A percentile compares a stretch with the other conserved stretches of the same genome.
Evolutionary conservation across 2,888 invertebrate genomes (phyloP).

Genomic region (Stenolophus ochropezus): DNA sequence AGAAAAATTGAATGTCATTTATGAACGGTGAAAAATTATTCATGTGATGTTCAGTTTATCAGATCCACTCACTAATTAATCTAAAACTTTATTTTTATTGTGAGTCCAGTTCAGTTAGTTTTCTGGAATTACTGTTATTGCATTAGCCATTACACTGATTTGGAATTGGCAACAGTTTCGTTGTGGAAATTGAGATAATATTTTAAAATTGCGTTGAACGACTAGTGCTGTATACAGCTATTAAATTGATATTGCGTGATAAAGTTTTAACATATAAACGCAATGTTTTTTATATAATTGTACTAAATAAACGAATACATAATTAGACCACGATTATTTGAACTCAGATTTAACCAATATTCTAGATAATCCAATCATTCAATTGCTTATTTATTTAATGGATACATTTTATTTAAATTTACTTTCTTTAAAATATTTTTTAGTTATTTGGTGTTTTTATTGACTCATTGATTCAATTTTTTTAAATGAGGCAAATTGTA

Average conservation of each 20-base stretch:
- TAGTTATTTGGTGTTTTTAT: too few relatives aligned
- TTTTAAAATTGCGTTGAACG: neutral
- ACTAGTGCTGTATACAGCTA: neutral
- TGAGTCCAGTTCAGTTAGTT: neutral
- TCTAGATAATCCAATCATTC: too few relatives aligned
- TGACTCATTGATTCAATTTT: too few relatives aligned
- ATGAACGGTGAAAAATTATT: slow-evolving; percentile 55
- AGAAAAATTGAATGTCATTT: slow-evolving; percentile 58
- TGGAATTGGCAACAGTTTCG: neutral
- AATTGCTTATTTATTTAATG: too few relatives aligned
- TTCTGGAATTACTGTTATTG: slow-evolving; percentile 14
- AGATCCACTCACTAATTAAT: slow-evolving; percentile 27
- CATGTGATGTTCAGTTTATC: slow-evolving; percentile 26
- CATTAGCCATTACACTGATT: slow-evolving; percentile 4
- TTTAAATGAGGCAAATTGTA: too few relatives aligned
- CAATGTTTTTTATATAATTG: neutral
- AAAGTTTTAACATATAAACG: neutral
- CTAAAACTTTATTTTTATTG: slow-evolving; percentile 41
- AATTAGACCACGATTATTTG: too few relatives aligned
- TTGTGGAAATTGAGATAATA: neutral
- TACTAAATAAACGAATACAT: neutral
- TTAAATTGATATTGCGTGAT: neutral
- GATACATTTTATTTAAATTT: too few relatives aligned
- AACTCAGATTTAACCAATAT: too few relatives aligned
- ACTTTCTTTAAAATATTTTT: too few relatives aligned